Base-by-base conservation (phyloP, 1,140 invertebrate genomes). In the Pogonomyrmex barbatus region DNA sequence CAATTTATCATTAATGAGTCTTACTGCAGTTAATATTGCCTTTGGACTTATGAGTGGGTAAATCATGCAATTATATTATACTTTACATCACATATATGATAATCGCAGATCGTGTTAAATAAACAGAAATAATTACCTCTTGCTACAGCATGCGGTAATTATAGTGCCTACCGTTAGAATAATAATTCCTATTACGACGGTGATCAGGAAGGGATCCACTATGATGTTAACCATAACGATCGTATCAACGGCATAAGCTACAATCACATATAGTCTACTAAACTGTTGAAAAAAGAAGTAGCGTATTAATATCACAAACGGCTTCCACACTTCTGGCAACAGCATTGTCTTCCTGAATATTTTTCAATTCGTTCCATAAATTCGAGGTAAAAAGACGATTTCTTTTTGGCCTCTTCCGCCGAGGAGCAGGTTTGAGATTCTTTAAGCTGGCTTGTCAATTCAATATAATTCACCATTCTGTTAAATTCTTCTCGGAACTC, bases 211-310 rank as follows among this genome's bases (percentile, higher is more conserved):
- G 0, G 96, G 93, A 91, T 96, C 95, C 2, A 95, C 93, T 0
- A 90, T 91, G 14, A 96, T 93, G 9, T 95, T 95, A 8, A 95
- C 94, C 24, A 95, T 94, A 8, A 78, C 79, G 1, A 96, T 94
- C 92, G 98, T 94, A 95, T 97, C 92, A 70, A 96, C 93, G 0
- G 97, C 96, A 89, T 98, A 97, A 75, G 97, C 97, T 65, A 97
- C 96, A 17, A 97, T 95, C 17, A 97, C 97, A 87, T 97, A 97
- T 62, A 96, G 96, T 6, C 97, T 97, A 36, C 96, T 96, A 52
- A 97, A 96, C 92, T 97, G 97, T 93, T 97, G 97, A 90, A 97
- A 96, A 84, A 96, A 95, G 93, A 98, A 97, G 60, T 97, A 96
- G 0, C 93, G 93, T 78, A 96, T 95, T 65, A 97, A 95, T n/a